A percentile compares a stretch with the other conserved stretches of the same genome.
Conservation (phyloP, 2,888 invertebrate genomes). For the Celastrina argiolus region DNA sequence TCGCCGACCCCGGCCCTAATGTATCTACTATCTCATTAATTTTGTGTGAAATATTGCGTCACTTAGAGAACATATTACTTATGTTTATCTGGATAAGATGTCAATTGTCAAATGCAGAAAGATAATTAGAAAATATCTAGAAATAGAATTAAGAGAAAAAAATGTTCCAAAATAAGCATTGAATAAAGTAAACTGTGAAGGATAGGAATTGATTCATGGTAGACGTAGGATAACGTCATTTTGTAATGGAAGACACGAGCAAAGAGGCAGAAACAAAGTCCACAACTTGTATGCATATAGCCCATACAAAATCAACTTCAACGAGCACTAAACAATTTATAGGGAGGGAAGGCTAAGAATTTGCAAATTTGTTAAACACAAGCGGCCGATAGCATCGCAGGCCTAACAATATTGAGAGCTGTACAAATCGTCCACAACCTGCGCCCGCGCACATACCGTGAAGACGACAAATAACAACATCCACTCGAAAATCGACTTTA, state of each 20-base stretch:
- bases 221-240: not conserved
- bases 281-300: not conserved
- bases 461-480: slow-evolving; percentile 35
- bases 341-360: slow-evolving; percentile 16
- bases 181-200: not conserved
- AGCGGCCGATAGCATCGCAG: slow-evolving; percentile 17
- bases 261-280: slow-evolving; percentile 4
- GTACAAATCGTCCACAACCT: slow-evolving; percentile 56
- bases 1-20: slow-evolving; percentile 24
- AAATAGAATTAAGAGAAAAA: not conserved
- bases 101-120: not conserved
- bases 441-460: slow-evolving; percentile 50
- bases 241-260: not conserved
- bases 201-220: not conserved
- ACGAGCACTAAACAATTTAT: slow-evolving; percentile 7
- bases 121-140: not conserved
- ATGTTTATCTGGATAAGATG: not conserved
- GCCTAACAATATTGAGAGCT: slow-evolving; percentile 25
- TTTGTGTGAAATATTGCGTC: not conserved
- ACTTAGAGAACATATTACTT: not conserved
- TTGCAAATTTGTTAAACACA: slow-evolving; percentile 22
- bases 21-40: slow-evolving; percentile 19
- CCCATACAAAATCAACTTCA: slow-evolving; percentile 6
- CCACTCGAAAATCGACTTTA: not conserved
- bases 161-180: not conserved